Percentiles rank a stretch among this genome's conserved stretches.
phyloP scores from a whole-genome alignment of 35 echinoderm and acorn worm genomes.

The Patiria miniata region DNA sequence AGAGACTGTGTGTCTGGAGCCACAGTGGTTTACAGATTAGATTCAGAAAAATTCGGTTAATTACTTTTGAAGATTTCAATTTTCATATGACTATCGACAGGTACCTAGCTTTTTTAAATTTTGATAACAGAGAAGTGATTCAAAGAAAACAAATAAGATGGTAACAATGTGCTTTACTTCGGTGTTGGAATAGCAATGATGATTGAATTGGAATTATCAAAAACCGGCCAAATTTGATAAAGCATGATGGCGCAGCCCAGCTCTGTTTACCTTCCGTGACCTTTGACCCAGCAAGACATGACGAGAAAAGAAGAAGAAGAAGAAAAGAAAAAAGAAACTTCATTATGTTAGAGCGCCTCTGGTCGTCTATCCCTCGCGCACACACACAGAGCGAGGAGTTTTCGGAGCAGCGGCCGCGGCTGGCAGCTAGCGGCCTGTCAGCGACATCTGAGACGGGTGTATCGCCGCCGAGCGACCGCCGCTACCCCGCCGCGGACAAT shows the following conservation, averaged over 20 bases:
- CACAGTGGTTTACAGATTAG: too few species aligned
- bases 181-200: neutral
- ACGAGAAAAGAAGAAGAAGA: neutral
- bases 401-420: neutral
- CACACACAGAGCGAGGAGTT: neutral
- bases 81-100: too few species aligned
- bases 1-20: too few species aligned
- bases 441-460: neutral
- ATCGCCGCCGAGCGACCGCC: neutral
- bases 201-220: neutral
- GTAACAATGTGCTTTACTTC: neutral
- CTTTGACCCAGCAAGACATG: conserved; percentile 3
- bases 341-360: conserved; percentile 6
- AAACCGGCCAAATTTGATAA: neutral
- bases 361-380: neutral
- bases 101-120: too few species aligned
- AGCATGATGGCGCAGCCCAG: neutral
- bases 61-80: too few species aligned
- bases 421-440: neutral
- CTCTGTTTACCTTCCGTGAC: neutral
- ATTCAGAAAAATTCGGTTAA: too few species aligned
- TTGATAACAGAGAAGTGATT: too few species aligned
- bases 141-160: too few species aligned
- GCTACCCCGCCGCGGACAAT: neutral
- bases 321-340: neutral